Conservation (phyloP, 2,113 vertebrate species). For the Corythornis vintsioides region DNA sequence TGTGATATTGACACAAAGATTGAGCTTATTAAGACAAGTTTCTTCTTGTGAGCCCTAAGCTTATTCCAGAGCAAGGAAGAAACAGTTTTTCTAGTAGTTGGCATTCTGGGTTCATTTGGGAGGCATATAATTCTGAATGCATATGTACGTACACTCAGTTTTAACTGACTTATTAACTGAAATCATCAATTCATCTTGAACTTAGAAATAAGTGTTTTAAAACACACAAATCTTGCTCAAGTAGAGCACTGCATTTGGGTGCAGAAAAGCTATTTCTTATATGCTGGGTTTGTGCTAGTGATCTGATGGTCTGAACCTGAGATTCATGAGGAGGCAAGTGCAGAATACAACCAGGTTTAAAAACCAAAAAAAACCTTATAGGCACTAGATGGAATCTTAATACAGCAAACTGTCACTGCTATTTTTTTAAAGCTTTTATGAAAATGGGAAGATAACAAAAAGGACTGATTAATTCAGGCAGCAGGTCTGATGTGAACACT, state of each 20-base stretch:
- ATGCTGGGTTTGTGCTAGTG: background rate
- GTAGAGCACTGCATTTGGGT: background rate
- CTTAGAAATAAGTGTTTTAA: background rate
- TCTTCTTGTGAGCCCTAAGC: accelerated
- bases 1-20: background rate
- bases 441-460: background rate
- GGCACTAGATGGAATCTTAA: background rate
- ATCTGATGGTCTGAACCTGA: background rate
- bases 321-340: background rate
- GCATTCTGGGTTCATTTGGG: background rate
- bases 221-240: background rate
- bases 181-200: background rate
- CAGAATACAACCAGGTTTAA: background rate
- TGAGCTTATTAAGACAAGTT: background rate
- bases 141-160: background rate
- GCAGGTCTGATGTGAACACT: background rate
- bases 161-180: background rate
- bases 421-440: background rate
- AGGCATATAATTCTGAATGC: background rate
- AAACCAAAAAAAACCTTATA: background rate
- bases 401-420: background rate
- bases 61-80: background rate
- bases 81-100: background rate
- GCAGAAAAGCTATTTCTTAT: background rate
- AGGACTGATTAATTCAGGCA: background rate